Percentiles rank a stretch among this genome's conserved stretches.
Evolutionary conservation across 2,888 invertebrate species (phyloP).

Genomic region (Sesamia inferens): DNA sequence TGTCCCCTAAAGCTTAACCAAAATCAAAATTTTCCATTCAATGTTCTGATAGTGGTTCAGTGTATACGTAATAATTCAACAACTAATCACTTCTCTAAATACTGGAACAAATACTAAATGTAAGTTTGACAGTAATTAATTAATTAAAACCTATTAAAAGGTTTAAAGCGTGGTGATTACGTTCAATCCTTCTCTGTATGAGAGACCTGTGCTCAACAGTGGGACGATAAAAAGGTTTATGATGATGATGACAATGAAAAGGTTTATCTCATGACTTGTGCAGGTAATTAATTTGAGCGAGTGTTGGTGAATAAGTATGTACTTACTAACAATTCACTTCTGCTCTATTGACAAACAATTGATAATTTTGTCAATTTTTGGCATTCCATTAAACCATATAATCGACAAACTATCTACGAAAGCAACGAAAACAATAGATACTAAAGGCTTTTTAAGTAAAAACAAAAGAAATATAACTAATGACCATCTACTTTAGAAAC

Average conservation of each 20-base stretch:
- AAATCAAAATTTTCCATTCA: conserved; percentile 11
- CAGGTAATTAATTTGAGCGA: background rate
- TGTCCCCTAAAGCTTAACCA: conserved; percentile 5
- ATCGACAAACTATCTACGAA: background rate
- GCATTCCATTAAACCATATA: background rate
- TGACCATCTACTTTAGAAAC: background rate
- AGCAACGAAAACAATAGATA: background rate
- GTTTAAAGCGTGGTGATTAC: too few relatives aligned
- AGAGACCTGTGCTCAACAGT: too few relatives aligned
- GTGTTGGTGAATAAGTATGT: conserved; percentile 2
- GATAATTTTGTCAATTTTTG: background rate
- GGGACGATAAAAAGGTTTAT: too few relatives aligned
- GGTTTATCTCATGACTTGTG: too few relatives aligned
- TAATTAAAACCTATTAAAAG: conserved; percentile 20
- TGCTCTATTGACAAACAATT: conserved; percentile 3
- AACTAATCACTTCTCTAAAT: conserved; percentile 13
- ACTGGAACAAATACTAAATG: conserved; percentile 5
- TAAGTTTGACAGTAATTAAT: conserved; percentile 2
- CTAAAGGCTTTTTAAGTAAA: background rate
- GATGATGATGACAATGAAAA: too few relatives aligned
- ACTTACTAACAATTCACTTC: too few relatives aligned
- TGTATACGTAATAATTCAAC: conserved; percentile 28
- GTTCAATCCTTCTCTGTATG: too few relatives aligned
- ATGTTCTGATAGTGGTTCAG: conserved; percentile 8
- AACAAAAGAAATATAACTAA: background rate